Conservation (phyloP, 2,888 invertebrate genomes). For the Eilema depressum region DNA sequence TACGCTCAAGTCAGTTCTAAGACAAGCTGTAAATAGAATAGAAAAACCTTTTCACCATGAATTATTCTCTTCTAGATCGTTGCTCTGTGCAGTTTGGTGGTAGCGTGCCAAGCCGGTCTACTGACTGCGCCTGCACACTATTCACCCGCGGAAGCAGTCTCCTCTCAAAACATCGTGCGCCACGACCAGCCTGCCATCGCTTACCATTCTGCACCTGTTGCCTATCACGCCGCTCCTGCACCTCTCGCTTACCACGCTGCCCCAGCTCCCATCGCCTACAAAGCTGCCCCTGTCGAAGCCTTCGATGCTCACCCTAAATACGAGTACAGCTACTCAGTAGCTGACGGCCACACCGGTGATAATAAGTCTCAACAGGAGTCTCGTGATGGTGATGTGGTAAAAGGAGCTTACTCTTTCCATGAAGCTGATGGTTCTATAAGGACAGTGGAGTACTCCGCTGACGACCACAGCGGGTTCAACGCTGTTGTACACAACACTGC, state of each 20-base stretch:
- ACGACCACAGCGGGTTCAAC: slow-evolving; percentile 69
- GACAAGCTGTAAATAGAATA: neutral
- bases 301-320: slow-evolving; percentile 51
- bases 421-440: slow-evolving; percentile 75
- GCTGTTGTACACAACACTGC: slow-evolving; percentile 55
- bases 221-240: slow-evolving; percentile 26
- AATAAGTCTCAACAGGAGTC: slow-evolving; percentile 73
- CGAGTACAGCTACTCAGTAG: slow-evolving; percentile 74
- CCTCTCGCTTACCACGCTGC: slow-evolving; percentile 74
- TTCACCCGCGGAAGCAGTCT: slow-evolving; percentile 66
- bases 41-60: neutral
- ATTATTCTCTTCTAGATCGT: slow-evolving; percentile 42
- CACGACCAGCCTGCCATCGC: slow-evolving; percentile 61
- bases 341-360: slow-evolving; percentile 78
- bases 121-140: slow-evolving; percentile 67
- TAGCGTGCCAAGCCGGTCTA: slow-evolving; percentile 59
- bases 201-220: slow-evolving; percentile 32
- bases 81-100: slow-evolving; percentile 57
- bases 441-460: slow-evolving; percentile 73
- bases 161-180: slow-evolving; percentile 70
- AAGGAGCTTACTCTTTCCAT: slow-evolving; percentile 71
- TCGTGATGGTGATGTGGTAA: slow-evolving; percentile 73
- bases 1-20: neutral
- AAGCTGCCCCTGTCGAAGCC: slow-evolving; percentile 35
- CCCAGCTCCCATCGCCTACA: slow-evolving; percentile 49